Conservation (phyloP, 2,797 vertebrate genomes). For the Bradypus variegatus region DNA sequence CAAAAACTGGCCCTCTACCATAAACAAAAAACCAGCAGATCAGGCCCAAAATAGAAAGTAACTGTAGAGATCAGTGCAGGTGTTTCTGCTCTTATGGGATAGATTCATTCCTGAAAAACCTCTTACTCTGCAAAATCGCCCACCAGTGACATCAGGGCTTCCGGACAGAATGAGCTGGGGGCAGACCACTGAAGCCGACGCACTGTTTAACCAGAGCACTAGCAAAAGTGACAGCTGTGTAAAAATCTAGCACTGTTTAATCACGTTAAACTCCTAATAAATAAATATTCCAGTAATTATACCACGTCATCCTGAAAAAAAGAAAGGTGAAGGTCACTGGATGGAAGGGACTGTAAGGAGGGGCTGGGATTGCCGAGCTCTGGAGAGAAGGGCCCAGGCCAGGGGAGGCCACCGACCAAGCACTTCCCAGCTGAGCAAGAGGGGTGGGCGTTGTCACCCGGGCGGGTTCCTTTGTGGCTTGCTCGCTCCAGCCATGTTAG, state of each 20-base stretch:
- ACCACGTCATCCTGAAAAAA: neutral
- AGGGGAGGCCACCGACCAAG: neutral
- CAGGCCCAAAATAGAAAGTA: neutral
- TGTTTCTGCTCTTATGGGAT: no score
- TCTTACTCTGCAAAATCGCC: neutral
- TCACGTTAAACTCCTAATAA: neutral
- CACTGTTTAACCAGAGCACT: accelerated
- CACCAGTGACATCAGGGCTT: neutral
- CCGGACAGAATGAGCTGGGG: neutral
- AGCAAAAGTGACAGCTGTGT: neutral
- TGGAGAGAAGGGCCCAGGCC: neutral
- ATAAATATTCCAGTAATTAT: neutral
- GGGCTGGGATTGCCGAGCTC: neutral
- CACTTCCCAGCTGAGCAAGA: accelerated
- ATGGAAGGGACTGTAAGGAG: neutral
- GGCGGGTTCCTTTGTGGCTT: accelerated
- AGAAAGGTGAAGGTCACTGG: neutral
- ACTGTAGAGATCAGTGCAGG: neutral
- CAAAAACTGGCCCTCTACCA: neutral
- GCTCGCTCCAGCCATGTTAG: accelerated
- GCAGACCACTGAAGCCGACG: neutral
- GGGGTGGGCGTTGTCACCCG: no score
- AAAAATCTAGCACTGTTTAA: neutral
- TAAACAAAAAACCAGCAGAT: neutral
- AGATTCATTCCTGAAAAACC: neutral